phyloP scores from a whole-genome alignment of 2,113 vertebrate species.

The Ellobius talpinus region DNA sequence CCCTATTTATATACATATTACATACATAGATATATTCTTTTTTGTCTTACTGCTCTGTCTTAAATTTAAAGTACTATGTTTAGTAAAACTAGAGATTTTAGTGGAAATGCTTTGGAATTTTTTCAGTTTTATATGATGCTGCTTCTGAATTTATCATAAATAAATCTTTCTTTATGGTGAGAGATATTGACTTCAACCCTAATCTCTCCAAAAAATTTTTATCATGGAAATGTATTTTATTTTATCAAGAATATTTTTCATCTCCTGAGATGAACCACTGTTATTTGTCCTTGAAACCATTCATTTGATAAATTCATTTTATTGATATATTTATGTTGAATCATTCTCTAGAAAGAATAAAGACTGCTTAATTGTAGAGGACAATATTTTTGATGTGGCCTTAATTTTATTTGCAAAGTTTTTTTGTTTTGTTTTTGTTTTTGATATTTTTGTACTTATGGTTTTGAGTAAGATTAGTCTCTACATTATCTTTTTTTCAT shows the following conservation, averaged over 20 bases:
- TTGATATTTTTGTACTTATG: neutral
- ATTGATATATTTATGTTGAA: neutral
- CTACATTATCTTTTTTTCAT: neutral
- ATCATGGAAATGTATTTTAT: neutral
- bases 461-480: neutral
- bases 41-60: neutral
- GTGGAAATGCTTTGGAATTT: neutral
- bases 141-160: neutral
- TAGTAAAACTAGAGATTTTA: neutral
- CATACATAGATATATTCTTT: neutral
- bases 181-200: neutral
- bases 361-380: neutral
- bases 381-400: neutral
- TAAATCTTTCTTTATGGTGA: neutral
- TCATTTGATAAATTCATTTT: neutral
- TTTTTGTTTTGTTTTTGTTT: neutral
- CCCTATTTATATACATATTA: neutral
- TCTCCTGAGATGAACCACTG: neutral
- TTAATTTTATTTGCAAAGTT: neutral
- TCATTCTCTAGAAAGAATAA: neutral
- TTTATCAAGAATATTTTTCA: neutral
- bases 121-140: neutral
- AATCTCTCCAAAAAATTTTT: neutral
- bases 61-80: neutral
- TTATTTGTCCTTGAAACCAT: neutral